Percentiles rank a stretch among this genome's conserved stretches.
These are phyloP conservation scores for Limonius californicus DNA, from an alignment of 1,140 invertebrate genomes.

Conservation along the genomic window DNA sequence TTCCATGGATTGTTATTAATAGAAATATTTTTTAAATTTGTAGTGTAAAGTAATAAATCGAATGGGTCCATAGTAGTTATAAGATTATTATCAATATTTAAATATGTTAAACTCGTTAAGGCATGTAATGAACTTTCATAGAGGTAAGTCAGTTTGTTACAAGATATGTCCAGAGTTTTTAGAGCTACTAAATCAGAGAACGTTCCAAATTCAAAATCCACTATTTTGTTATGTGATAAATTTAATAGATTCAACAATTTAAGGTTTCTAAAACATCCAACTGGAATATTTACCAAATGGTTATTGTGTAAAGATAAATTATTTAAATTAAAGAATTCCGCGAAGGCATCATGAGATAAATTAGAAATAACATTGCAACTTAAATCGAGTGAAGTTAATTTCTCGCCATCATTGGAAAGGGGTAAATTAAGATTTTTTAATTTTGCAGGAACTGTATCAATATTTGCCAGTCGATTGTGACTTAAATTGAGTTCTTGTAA, in stretches of 20 bases:
- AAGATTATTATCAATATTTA: constrained; percentile 13
- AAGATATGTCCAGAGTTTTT: constrained; percentile 9
- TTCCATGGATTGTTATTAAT: constrained; percentile 8
- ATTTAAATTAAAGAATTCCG: not conserved
- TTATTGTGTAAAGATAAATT: not conserved
- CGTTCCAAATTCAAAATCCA: constrained; percentile 2
- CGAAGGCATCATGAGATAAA: not conserved
- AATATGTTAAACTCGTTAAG: not conserved
- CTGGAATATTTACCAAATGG: not conserved
- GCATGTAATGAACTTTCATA: not conserved
- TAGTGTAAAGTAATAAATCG: not conserved
- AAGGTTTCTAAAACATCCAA: not conserved
- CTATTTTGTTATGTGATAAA: not conserved
- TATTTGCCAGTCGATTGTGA: not conserved
- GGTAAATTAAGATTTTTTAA: not conserved
- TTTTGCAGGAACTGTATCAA: not conserved
- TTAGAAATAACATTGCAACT: not conserved
- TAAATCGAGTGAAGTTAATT: not conserved
- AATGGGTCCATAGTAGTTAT: not conserved
- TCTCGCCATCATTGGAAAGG: not conserved
- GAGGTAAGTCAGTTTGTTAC: not conserved
- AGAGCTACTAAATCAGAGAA: not conserved
- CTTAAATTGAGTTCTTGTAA: not conserved
- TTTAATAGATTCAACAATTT: not conserved
- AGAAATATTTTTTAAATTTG: not conserved